A percentile compares a stretch with the other conserved stretches of the same genome.
Evolutionary conservation across 1,140 invertebrate genomes (phyloP).

Genomic region (Metopolophium dirhodum): DNA sequence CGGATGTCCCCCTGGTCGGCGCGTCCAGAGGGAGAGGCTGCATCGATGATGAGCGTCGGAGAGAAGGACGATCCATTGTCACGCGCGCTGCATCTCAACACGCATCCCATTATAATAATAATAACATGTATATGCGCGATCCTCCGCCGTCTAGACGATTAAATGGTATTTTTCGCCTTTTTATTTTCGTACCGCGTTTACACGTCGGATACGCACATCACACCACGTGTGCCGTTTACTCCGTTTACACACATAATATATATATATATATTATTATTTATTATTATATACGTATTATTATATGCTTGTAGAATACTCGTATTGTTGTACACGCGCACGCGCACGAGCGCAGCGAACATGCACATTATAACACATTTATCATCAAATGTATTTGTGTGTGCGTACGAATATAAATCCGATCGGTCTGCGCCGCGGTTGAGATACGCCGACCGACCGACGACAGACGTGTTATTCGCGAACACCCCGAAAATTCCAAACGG

Average conservation of each 20-base stretch:
- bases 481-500: not conserved
- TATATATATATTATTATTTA: not conserved
- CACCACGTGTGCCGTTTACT: conserved; percentile 15
- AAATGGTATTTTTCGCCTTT: conserved; percentile 54
- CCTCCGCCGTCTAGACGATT: conserved; percentile 45
- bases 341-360: not conserved
- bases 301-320: not conserved
- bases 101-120: not conserved
- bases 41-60: not conserved
- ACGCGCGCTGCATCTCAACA: not conserved
- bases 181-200: conserved; percentile 34
- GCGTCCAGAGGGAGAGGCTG: not conserved
- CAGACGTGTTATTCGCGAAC: not conserved
- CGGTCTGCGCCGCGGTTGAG: not conserved
- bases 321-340: not conserved
- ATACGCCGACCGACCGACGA: too few species aligned
- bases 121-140: not conserved
- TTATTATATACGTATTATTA: too few species aligned
- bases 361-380: not conserved
- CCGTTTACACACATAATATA: not conserved
- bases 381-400: not conserved
- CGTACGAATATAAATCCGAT: not conserved
- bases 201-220: not conserved
- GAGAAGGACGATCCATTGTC: not conserved
- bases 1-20: not conserved